Conservation (phyloP, 2,888 invertebrate genomes). For the Heterodera filipjevi region DNA sequence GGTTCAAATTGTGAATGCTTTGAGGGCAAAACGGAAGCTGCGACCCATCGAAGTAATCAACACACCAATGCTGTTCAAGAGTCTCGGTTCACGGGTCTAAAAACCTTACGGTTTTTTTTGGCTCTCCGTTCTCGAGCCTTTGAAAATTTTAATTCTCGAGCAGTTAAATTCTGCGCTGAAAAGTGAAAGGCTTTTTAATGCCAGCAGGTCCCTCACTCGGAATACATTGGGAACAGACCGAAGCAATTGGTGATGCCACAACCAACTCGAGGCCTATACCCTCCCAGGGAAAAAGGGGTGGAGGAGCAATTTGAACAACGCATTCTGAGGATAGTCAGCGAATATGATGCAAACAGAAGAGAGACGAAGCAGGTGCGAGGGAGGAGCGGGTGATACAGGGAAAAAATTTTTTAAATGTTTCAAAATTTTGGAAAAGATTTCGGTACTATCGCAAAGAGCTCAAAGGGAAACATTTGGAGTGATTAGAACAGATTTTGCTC, state of each 20-base stretch:
- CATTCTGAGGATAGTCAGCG: neutral
- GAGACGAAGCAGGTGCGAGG: neutral
- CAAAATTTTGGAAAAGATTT: too few species aligned
- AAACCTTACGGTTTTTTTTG: too few species aligned
- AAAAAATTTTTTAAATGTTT: too few species aligned
- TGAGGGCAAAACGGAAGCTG: neutral
- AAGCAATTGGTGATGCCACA: neutral
- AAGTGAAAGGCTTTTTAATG: neutral
- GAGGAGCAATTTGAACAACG: conserved; percentile 13
- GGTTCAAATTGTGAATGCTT: neutral
- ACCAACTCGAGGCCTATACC: conserved; percentile 22
- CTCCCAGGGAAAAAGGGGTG: neutral
- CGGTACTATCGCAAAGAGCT: too few species aligned
- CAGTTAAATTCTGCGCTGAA: neutral
- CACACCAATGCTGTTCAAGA: too few species aligned
- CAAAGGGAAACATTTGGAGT: too few species aligned
- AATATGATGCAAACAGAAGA: neutral
- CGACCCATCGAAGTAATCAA: neutral
- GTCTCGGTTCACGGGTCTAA: too few species aligned
- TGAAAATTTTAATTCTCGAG: too few species aligned
- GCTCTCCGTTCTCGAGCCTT: too few species aligned
- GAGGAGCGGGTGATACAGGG: neutral
- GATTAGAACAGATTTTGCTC: too few species aligned
- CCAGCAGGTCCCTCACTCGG: neutral
- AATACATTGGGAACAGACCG: neutral